Conservation (phyloP, 2,888 invertebrate species). For the Eilema griseolum region DNA sequence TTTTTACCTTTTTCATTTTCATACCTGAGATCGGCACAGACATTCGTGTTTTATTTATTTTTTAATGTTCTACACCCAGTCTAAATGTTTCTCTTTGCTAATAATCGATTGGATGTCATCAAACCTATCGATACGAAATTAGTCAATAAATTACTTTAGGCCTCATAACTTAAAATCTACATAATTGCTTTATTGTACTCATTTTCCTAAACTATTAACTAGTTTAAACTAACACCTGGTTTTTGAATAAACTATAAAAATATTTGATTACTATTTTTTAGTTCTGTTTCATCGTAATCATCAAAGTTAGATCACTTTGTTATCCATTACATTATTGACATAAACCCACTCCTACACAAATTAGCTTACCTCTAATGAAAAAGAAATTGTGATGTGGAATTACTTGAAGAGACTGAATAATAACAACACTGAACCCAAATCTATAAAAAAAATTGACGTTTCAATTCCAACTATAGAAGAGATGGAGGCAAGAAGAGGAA, state of each 20-base stretch:
- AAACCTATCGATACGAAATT: conserved; percentile 45
- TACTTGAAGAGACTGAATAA: background rate
- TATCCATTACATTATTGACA: background rate
- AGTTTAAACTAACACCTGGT: conserved; percentile 43
- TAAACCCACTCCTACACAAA: no score
- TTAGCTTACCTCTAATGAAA: no score
- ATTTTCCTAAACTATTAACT: conserved; percentile 64
- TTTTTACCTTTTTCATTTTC: conserved; percentile 13
- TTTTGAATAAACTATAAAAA: conserved; percentile 30
- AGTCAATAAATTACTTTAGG: conserved; percentile 68
- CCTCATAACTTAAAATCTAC: conserved; percentile 63
- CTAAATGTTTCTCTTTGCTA: conserved; percentile 48
- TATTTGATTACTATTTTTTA: background rate
- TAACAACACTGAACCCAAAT: background rate
- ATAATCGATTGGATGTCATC: conserved; percentile 34
- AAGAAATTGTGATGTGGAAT: no score
- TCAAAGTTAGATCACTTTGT: background rate
- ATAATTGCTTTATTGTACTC: conserved; percentile 81
- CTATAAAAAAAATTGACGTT: background rate
- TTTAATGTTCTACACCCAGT: conserved; percentile 39
- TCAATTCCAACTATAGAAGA: background rate
- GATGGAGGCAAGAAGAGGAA: background rate
- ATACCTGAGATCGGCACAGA: conserved; percentile 35
- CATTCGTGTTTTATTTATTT: conserved; percentile 22
- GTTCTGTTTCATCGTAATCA: background rate